phyloP scores from a whole-genome alignment of 2,888 invertebrate species.

The Helicoverpa assulta region DNA sequence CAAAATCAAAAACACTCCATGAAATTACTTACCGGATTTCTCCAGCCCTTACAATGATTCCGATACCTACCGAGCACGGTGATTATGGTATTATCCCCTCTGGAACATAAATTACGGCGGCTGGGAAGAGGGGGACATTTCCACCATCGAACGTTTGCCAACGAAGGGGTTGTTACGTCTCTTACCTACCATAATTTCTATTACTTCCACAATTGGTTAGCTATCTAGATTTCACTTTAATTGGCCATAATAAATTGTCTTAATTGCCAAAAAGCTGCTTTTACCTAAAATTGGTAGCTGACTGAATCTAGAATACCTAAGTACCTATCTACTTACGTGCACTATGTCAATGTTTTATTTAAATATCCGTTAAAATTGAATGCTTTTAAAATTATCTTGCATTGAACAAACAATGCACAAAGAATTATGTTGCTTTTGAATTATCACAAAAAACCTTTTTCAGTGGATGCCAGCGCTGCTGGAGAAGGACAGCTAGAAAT shows the following conservation, averaged over 20 bases:
- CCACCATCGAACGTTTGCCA: constrained; percentile 30
- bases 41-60: constrained; percentile 16
- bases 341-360: background rate
- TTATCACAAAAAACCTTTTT: constrained; percentile 64
- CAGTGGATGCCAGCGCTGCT: constrained; percentile 99
- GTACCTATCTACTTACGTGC: background rate
- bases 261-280: constrained; percentile 49
- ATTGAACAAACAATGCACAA: too few species aligned
- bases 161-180: constrained; percentile 30
- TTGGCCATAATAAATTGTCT: constrained; percentile 49
- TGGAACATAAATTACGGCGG: constrained; percentile 44
- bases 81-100: constrained; percentile 48
- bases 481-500: constrained; percentile 99
- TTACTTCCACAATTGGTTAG: constrained; percentile 44
- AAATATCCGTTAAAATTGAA: background rate
- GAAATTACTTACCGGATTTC: constrained; percentile 6
- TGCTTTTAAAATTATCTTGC: too few species aligned
- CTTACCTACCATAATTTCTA: constrained; percentile 29
- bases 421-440: background rate
- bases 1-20: background rate
- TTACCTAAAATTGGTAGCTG: constrained; percentile 37
- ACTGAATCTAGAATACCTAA: constrained; percentile 25
- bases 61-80: constrained; percentile 24
- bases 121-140: constrained; percentile 28
- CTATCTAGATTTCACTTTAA: constrained; percentile 53